Percentiles rank a stretch among this genome's conserved stretches.
phyloP scores from a whole-genome alignment of 2,113 vertebrate genomes.

The Pimephales promelas region DNA sequence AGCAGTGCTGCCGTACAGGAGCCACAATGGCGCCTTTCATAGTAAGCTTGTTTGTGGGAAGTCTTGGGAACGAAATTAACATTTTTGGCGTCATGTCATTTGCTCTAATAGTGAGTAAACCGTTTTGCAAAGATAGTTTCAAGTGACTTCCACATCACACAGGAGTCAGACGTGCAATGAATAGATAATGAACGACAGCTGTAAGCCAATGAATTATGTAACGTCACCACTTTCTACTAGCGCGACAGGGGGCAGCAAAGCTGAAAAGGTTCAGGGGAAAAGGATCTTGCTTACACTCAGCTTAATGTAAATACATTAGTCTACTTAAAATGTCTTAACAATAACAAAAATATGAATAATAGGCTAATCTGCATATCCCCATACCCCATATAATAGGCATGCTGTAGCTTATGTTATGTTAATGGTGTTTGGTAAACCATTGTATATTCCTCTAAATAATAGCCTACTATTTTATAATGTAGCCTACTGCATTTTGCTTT shows the following conservation, averaged over 20 bases:
- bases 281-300: neutral
- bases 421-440: too few species aligned
- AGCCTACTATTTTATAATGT: too few species aligned
- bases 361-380: too few species aligned
- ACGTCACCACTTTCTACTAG: neutral
- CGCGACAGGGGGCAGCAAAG: constrained; percentile 15
- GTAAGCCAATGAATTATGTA: neutral
- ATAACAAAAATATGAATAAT: neutral
- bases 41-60: neutral
- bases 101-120: neutral
- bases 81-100: neutral
- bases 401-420: too few species aligned
- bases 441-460: too few species aligned
- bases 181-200: constrained; percentile 4
- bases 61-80: neutral
- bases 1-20: neutral
- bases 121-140: neutral
- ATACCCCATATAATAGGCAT: too few species aligned
- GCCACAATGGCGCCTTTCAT: constrained; percentile 47
- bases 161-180: neutral
- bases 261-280: neutral
- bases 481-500: neutral
- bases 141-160: neutral
- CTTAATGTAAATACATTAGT: neutral
- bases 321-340: neutral